Percentiles rank a stretch among this genome's conserved stretches.
These are phyloP conservation scores for Notodonta dromedarius DNA, from an alignment of 2,888 invertebrate genomes.

Conservation along the genomic window DNA sequence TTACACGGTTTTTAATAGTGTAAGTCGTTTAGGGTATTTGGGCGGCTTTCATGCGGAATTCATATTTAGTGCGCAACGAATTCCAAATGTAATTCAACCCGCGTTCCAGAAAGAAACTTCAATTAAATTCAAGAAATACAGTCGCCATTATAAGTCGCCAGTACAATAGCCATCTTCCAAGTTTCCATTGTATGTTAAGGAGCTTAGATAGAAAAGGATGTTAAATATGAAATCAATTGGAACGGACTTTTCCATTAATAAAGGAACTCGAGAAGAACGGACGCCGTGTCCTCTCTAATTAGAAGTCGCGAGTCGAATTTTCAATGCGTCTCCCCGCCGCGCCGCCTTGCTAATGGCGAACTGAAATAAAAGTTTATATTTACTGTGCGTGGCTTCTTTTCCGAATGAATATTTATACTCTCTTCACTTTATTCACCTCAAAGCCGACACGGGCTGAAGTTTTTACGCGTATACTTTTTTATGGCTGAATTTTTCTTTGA, in stretches of 20 bases:
- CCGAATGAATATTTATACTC: constrained; percentile 80
- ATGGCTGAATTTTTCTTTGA: constrained; percentile 61
- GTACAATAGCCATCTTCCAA: constrained; percentile 31
- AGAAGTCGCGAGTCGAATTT: constrained; percentile 80
- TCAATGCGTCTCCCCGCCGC: constrained; percentile 65
- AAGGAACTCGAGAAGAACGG: constrained; percentile 66
- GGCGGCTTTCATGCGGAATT: constrained; percentile 73
- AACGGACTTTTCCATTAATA: constrained; percentile 75
- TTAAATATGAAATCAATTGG: constrained; percentile 78
- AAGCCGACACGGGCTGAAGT: constrained; percentile 59
- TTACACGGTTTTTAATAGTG: neutral
- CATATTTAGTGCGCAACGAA: constrained; percentile 65
- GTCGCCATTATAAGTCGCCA: constrained; percentile 15
- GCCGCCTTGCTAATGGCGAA: constrained; percentile 66
- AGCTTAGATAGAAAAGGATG: constrained; percentile 53
- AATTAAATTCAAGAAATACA: constrained; percentile 27
- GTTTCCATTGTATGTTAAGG: constrained; percentile 39
- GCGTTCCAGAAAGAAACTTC: constrained; percentile 32
- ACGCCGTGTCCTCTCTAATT: constrained; percentile 76
- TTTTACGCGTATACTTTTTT: constrained; percentile 66
- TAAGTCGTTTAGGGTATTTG: constrained; percentile 36
- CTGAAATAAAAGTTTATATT: constrained; percentile 82
- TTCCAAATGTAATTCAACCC: constrained; percentile 76
- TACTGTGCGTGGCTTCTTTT: constrained; percentile 74
- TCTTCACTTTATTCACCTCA: constrained; percentile 73